phyloP scores from a whole-genome alignment of 2,888 invertebrate species.

The Leucozona laternaria region DNA sequence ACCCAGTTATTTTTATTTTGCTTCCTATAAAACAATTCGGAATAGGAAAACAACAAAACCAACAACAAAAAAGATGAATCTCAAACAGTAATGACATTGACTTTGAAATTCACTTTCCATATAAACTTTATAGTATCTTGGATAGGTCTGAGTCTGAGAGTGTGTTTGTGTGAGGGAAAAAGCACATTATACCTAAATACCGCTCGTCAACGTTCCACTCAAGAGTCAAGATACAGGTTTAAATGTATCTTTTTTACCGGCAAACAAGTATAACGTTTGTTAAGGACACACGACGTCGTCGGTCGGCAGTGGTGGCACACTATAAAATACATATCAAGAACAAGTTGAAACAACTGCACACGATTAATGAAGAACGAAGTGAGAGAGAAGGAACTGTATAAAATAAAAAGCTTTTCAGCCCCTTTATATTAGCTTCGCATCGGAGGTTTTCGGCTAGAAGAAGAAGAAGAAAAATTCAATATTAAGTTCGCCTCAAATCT shows the following conservation, averaged over 20 bases:
- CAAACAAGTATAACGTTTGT: constrained; percentile 60
- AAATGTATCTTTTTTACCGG: constrained; percentile 45
- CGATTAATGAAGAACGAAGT: constrained; percentile 2
- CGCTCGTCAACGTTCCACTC: constrained; percentile 1
- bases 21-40: constrained; percentile 60
- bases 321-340: constrained; percentile 8
- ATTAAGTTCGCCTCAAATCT: constrained; percentile 67
- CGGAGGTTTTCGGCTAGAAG: not conserved
- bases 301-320: not conserved
- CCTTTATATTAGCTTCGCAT: constrained; percentile 16
- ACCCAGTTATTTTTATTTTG: constrained; percentile 23
- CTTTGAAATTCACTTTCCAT: constrained; percentile 73
- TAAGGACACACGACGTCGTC: constrained; percentile 53
- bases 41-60: constrained; percentile 13
- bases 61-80: constrained; percentile 43
- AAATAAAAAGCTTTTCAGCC: constrained; percentile 56
- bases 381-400: constrained; percentile 19
- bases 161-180: constrained; percentile 15
- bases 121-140: constrained; percentile 34
- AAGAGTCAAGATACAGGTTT: constrained; percentile 45
- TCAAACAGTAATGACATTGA: constrained; percentile 71
- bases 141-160: not conserved
- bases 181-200: constrained; percentile 6
- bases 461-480: constrained; percentile 60
- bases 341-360: constrained; percentile 29